Evolutionary conservation across 2,888 invertebrate species (phyloP), one percentile per base, ranked within the genome.

Genomic region (Sphaerophoria rueppellii): DNA sequence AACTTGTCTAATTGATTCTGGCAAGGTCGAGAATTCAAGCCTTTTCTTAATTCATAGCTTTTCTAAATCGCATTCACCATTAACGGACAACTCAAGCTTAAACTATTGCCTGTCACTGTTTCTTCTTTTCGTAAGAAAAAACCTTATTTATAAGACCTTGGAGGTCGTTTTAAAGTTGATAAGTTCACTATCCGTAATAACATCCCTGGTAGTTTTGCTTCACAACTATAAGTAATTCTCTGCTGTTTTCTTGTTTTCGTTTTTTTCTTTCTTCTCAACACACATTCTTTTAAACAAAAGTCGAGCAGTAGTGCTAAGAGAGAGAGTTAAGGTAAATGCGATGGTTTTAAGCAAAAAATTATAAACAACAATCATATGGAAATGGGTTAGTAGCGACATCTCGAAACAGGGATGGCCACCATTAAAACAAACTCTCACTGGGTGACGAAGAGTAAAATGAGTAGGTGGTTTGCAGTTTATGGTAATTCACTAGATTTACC

Each of bases 401-500:
- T 37, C 54, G 40, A 54, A 60, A 37, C 60, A 54, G 50, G n/a
- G 75, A 70, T 76, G 76, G 76, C 54, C 67, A 72, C 4, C 67
- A 43, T 40, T 24, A 52, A 6, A 32, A 32, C 32, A 34, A 24
- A 24, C 24, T 24, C 24, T 24, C 24, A 24, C 24, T 24, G 24
- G 24, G 24, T 73, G 70, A 32, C 67, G 58, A 63, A 58, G 65
- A 61, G 54, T 65, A 4, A 5, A n/a, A 4, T 9, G 24, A 4
- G 40, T 16, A 65, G 50, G 12, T 16, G 57, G 63, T 75, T 60
- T 80, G 75, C 80, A 83, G 70, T 79, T 80, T 83, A 83, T 80
- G 83, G 65, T 80, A 83, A 83, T 83, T 83, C 79, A 65, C 46
- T 78, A 67, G 75, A 65, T 74, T 83, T 69, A 78, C 74, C 65